Conservation (phyloP, 2,888 invertebrate genomes). For the Conomelus anceps region DNA sequence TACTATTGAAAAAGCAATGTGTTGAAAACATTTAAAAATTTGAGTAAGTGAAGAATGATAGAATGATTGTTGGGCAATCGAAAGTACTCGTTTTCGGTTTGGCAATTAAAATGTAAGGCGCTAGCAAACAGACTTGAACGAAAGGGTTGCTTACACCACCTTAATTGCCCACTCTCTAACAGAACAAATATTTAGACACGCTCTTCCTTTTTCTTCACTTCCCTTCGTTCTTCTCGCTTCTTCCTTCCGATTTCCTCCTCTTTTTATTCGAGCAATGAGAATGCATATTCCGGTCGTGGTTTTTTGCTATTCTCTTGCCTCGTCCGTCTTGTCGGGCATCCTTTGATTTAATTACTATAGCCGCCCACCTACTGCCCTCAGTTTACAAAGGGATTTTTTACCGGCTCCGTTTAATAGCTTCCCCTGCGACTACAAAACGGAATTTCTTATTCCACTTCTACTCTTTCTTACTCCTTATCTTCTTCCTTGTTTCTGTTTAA, state of each 20-base stretch:
- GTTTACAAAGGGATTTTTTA: background rate
- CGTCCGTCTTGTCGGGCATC: background rate
- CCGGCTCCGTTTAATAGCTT: background rate
- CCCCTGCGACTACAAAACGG: background rate
- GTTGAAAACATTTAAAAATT: background rate
- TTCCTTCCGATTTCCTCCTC: background rate
- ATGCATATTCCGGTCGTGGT: background rate
- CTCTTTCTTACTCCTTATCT: background rate
- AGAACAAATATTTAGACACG: conserved; percentile 9
- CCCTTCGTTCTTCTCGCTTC: background rate
- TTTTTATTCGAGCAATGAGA: background rate
- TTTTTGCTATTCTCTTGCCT: background rate
- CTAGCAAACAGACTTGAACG: background rate
- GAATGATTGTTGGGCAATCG: no score
- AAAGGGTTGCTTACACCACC: conserved; percentile 9
- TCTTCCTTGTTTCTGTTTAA: background rate
- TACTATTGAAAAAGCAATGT: background rate
- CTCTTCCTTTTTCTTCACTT: background rate
- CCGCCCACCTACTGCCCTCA: background rate
- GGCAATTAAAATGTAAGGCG: conserved; percentile 11
- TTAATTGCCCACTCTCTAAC: conserved; percentile 4
- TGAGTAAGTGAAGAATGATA: background rate
- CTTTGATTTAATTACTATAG: background rate
- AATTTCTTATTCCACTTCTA: background rate
- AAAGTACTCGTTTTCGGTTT: background rate